These are phyloP conservation scores for Forficula auricularia DNA, from an alignment of 1,140 invertebrate genomes.

Conservation along the genomic window DNA sequence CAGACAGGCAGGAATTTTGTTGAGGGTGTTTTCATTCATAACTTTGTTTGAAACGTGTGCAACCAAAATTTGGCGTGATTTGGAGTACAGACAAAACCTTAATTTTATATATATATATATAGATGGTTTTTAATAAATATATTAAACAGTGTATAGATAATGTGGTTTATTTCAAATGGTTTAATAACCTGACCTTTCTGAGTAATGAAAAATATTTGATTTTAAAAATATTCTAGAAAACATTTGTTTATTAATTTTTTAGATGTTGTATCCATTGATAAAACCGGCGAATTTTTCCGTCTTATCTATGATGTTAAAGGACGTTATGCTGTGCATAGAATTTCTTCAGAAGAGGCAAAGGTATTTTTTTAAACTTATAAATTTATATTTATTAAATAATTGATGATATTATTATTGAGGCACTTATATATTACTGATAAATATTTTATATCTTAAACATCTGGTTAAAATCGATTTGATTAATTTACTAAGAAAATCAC, in stretches of 20 bases:
- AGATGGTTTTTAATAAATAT: too few relatives aligned
- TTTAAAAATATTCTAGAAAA: neutral
- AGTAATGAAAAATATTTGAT: too few relatives aligned
- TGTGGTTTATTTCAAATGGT: too few relatives aligned
- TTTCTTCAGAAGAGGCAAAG: constrained; percentile 91
- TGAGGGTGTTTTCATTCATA: too few relatives aligned
- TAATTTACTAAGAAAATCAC: too few relatives aligned
- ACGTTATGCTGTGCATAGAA: constrained; percentile 91
- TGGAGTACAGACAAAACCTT: too few relatives aligned
- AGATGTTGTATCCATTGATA: constrained; percentile 99
- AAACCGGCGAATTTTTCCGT: constrained; percentile 93
- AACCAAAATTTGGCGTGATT: too few relatives aligned
- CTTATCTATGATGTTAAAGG: constrained; percentile 98
- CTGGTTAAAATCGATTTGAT: constrained; percentile 6
- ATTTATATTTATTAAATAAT: neutral
- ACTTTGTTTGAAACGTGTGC: too few relatives aligned
- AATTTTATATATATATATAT: too few relatives aligned
- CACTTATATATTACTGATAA: neutral
- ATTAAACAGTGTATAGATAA: too few relatives aligned
- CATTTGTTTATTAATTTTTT: constrained; percentile 8
- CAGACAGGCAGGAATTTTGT: too few relatives aligned
- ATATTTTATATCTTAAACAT: constrained; percentile 4
- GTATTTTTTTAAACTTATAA: constrained; percentile 28
- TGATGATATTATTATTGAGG: neutral
- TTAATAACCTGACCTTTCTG: too few relatives aligned